phyloP scores from a whole-genome alignment of 2,888 invertebrate species.

The Aplocera efformata region DNA sequence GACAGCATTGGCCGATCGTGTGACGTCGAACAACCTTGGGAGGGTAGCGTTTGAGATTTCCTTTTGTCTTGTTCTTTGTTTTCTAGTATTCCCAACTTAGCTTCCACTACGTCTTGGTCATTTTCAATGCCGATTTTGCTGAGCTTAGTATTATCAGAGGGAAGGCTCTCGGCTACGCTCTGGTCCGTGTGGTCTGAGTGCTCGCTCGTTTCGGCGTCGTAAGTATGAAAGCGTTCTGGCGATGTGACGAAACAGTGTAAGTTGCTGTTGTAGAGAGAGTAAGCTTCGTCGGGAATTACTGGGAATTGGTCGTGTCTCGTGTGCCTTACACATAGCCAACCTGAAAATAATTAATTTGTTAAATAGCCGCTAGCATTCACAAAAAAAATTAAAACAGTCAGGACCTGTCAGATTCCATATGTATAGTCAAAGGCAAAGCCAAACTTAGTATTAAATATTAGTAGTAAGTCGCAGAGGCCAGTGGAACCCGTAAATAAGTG shows the following conservation, averaged over 20 bases:
- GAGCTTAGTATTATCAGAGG: constrained; percentile 54
- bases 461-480: too few relatives aligned
- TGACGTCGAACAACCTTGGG: constrained; percentile 70
- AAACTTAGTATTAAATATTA: too few relatives aligned
- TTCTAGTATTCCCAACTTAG: constrained; percentile 37
- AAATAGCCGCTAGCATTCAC: constrained; percentile 4
- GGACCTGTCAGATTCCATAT: too few relatives aligned
- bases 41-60: constrained; percentile 80
- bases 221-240: constrained; percentile 54
- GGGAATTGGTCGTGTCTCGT: constrained; percentile 89
- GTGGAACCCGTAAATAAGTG: not conserved
- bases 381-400: not conserved
- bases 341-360: constrained; percentile 42
- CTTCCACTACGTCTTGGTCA: constrained; percentile 60
- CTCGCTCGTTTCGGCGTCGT: constrained; percentile 67
- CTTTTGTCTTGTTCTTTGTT: constrained; percentile 57
- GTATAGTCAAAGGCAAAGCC: too few relatives aligned
- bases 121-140: constrained; percentile 46
- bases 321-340: constrained; percentile 88
- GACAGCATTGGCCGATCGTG: constrained; percentile 84
- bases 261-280: constrained; percentile 68
- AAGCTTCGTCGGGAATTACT: constrained; percentile 84
- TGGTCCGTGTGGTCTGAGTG: constrained; percentile 74
- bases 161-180: constrained; percentile 65
- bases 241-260: constrained; percentile 53